Base-by-base conservation (phyloP, 2,888 invertebrate species). In the Epinotia bilunana region DNA sequence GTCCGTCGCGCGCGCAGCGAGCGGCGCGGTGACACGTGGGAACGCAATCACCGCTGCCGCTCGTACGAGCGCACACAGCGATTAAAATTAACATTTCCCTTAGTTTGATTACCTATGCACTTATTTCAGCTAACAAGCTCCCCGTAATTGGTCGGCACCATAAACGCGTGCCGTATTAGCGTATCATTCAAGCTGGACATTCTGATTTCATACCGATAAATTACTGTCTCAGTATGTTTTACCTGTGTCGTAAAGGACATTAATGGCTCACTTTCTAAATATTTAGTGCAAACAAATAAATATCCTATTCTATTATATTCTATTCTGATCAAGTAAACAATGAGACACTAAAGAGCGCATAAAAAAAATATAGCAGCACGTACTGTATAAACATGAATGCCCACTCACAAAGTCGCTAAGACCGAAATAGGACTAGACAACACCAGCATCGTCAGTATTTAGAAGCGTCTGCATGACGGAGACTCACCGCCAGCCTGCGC, bases 61-160 rank as follows among this genome's bases (percentile, higher is more conserved):
- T 18, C 39, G 18, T 67, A 57, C 55, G 39, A 43, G 43, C 11
- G 64, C 58, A 43, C 39, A 11, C 71, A 61, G 39, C 67, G 67
- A 68, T 73, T 62, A 53, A 55, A 73, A 73, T 73, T 73, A 68
- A 68, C 73, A 73, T 73, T 73, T 68, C 39, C 61, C 73, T 55
- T 55, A 23, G 39, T 61, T 43, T 61, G 49, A 67, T 65, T 65
- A 65, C 58, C 57, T 43, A 49, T 60, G 67, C 67, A 55, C 67
- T 53, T 67, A 23, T 68, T 68, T 53, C 57, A 68, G 67, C 55
- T 73, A 61, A 61, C 61, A 53, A 62, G 70, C 28, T 3, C 11
- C 28, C 18, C 33, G 3, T 70, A 70, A 69, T 69, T 69, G 60
- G 69, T 46, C 62, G 68, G 60, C 20, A 77, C 74, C 67, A 62